phyloP scores from a whole-genome alignment of 2,888 invertebrate genomes.

The Parapristionchus giblindavisi region DNA sequence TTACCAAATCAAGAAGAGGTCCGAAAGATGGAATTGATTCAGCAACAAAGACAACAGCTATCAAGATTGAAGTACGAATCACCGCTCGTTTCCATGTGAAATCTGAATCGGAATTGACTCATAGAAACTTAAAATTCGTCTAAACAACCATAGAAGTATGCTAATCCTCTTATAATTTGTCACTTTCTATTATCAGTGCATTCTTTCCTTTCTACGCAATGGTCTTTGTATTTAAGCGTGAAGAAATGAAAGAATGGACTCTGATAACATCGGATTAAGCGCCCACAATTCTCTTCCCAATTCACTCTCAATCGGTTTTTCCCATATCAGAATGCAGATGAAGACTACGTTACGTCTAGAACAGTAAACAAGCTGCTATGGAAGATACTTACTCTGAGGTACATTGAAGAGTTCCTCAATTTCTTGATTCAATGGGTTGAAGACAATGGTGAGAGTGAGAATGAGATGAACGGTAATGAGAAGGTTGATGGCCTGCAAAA shows the following conservation, averaged over 20 bases:
- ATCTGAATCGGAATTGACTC: constrained; percentile 38
- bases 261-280: too few species aligned
- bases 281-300: neutral
- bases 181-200: too few species aligned
- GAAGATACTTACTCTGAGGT: constrained; percentile 57
- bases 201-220: too few species aligned
- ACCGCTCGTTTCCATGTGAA: constrained; percentile 55
- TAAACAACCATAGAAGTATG: too few species aligned
- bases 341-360: too few species aligned
- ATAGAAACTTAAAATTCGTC: too few species aligned
- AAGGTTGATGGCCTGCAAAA: constrained; percentile 60
- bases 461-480: constrained; percentile 67
- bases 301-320: too few species aligned
- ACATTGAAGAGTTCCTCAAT: constrained; percentile 64
- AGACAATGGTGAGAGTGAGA: constrained; percentile 64
- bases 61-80: constrained; percentile 58
- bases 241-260: too few species aligned
- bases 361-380: too few species aligned
- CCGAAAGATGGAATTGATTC: constrained; percentile 65
- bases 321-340: too few species aligned
- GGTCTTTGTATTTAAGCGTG: too few species aligned
- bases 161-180: neutral
- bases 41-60: constrained; percentile 60
- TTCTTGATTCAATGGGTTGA: constrained; percentile 67
- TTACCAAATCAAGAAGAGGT: constrained; percentile 61